Evolutionary conservation across 2,113 vertebrate species (phyloP).

Genomic region (Chionis minor): DNA sequence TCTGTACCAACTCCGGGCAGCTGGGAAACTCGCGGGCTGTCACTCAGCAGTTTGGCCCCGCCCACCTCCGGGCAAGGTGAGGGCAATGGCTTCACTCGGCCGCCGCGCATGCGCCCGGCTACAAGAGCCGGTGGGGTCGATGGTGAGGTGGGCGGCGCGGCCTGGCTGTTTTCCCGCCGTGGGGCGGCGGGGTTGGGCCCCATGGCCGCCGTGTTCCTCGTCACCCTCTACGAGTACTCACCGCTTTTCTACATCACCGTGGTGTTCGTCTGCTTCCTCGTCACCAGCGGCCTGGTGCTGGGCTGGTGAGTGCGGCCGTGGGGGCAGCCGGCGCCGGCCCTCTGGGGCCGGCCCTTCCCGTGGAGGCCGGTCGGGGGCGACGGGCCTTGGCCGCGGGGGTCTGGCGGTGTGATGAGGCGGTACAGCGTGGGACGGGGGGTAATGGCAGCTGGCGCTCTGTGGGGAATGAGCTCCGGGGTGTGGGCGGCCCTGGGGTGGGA

Average conservation of each 20-base stretch:
- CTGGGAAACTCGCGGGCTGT: too few relatives aligned
- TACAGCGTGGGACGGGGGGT: rapidly evolving
- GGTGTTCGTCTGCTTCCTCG: conserved; percentile 89
- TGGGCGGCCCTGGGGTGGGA: neutral
- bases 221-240: conserved; percentile 89
- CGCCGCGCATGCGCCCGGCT: neutral
- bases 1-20: rapidly evolving
- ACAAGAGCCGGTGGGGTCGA: too few relatives aligned
- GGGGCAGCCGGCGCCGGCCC: rapidly evolving
- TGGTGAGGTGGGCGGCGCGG: neutral
- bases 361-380: neutral
- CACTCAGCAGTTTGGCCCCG: neutral
- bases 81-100: neutral
- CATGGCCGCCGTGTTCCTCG: conserved; percentile 88
- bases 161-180: conserved; percentile 44
- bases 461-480: neutral
- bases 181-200: neutral
- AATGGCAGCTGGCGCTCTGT: neutral
- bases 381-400: neutral
- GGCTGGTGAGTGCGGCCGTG: conserved; percentile 83
- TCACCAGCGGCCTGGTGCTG: conserved; percentile 91
- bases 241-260: conserved; percentile 89
- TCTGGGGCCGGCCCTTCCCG: neutral
- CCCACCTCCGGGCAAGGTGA: neutral
- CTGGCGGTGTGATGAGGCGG: neutral